phyloP scores from a whole-genome alignment of 2,888 invertebrate genomes.

The Andrena fulva region DNA sequence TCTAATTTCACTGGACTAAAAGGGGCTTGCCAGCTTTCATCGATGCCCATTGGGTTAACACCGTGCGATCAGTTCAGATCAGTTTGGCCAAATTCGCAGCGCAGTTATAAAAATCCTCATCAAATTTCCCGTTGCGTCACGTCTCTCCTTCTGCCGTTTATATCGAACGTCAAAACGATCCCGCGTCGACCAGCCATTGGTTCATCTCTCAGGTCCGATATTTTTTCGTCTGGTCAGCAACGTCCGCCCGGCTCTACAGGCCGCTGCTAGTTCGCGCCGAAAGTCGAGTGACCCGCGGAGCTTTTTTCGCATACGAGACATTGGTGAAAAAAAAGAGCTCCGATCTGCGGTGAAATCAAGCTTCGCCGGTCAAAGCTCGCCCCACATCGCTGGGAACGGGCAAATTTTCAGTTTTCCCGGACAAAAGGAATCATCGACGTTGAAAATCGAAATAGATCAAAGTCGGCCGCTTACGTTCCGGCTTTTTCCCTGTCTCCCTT shows the following conservation, averaged over 20 bases:
- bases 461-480: conserved; percentile 12
- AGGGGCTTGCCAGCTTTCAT: too few relatives aligned
- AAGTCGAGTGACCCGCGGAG: conserved; percentile 70
- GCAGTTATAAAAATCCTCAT: too few relatives aligned
- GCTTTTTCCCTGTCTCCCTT: too few relatives aligned
- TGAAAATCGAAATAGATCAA: conserved; percentile 57
- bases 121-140: too few relatives aligned
- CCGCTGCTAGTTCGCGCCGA: conserved; percentile 65
- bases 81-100: too few relatives aligned
- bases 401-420: conserved; percentile 49
- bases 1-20: too few relatives aligned
- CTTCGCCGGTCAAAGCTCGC: conserved; percentile 54
- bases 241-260: background rate
- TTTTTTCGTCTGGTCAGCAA: conserved; percentile 34
- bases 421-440: conserved; percentile 56
- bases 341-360: conserved; percentile 52
- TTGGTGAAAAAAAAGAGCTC: conserved; percentile 35
- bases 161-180: background rate
- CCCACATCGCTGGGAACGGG: conserved; percentile 41
- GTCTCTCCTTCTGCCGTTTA: background rate
- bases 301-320: conserved; percentile 29
- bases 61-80: too few relatives aligned
- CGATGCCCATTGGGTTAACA: too few relatives aligned
- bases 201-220: background rate
- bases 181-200: background rate